These are phyloP conservation scores for Polymixis flavicincta DNA, from an alignment of 2,888 invertebrate species.

Conservation along the genomic window DNA sequence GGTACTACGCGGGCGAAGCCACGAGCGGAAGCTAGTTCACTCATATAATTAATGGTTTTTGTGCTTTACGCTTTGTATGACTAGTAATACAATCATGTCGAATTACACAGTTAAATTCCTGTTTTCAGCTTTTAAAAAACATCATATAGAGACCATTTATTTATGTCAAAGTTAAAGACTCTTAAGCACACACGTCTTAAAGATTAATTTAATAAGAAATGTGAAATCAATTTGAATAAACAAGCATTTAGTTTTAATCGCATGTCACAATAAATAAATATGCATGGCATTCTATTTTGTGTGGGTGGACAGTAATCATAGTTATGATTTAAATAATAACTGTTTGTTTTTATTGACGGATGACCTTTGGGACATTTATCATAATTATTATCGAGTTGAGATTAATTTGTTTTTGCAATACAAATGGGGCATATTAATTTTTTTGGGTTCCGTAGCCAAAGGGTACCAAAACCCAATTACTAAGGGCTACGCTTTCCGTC, in stretches of 20 bases:
- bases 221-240: conserved; percentile 35
- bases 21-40: not conserved
- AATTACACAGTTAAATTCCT: not conserved
- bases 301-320: conserved; percentile 40
- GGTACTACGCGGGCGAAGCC: too few species aligned
- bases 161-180: not conserved
- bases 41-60: not conserved
- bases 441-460: not conserved
- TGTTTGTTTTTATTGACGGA: conserved; percentile 19
- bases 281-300: conserved; percentile 34
- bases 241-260: conserved; percentile 39
- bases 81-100: not conserved
- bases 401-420: conserved; percentile 25
- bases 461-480: too few species aligned
- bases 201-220: conserved; percentile 12
- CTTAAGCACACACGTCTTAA: not conserved
- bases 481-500: too few species aligned
- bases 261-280: conserved; percentile 35
- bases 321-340: conserved; percentile 27
- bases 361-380: conserved; percentile 5
- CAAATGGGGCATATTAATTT: conserved; percentile 5
- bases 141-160: not conserved
- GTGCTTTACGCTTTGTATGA: not conserved
- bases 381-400: conserved; percentile 15
- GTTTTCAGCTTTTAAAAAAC: not conserved